These are phyloP conservation scores for Peromyscus californicus DNA, from an alignment of 2,113 vertebrate species.

Conservation along the genomic window DNA sequence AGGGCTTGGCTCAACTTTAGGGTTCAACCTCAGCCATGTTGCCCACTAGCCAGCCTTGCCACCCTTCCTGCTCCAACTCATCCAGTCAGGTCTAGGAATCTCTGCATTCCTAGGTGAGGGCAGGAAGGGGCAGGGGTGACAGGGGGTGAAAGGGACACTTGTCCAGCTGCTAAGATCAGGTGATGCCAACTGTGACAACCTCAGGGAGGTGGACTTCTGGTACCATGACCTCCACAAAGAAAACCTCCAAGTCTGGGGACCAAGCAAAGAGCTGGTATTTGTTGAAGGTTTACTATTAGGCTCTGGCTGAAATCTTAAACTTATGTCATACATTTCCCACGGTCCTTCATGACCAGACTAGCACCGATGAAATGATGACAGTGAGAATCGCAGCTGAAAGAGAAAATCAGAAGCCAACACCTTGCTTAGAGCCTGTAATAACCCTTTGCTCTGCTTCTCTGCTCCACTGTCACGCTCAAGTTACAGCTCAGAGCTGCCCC, in stretches of 20 bases:
- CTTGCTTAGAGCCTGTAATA: neutral
- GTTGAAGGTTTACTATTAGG: slow-evolving; percentile 32
- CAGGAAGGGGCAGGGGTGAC: neutral
- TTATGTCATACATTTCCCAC: neutral
- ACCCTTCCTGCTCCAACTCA: slow-evolving; percentile 41
- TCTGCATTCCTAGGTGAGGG: neutral
- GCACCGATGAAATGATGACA: slow-evolving; percentile 18
- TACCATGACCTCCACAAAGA: neutral
- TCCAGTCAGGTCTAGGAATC: neutral
- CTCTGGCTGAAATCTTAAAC: slow-evolving; percentile 36
- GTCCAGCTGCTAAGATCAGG: neutral
- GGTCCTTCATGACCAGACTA: neutral
- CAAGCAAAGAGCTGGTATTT: neutral
- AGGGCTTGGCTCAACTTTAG: slow-evolving; percentile 33
- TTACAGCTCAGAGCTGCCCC: slow-evolving; percentile 30
- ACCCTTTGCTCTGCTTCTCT: slow-evolving; percentile 13
- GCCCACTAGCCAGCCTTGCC: slow-evolving; percentile 33
- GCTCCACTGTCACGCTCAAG: neutral
- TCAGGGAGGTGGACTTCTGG: neutral
- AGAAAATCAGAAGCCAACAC: neutral
- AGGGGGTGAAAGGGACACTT: neutral
- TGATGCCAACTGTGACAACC: neutral
- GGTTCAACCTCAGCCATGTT: slow-evolving; percentile 25
- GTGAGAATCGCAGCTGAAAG: neutral
- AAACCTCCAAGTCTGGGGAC: neutral